phyloP scores from a whole-genome alignment of 2,888 invertebrate species.

The Orgyia antiqua region DNA sequence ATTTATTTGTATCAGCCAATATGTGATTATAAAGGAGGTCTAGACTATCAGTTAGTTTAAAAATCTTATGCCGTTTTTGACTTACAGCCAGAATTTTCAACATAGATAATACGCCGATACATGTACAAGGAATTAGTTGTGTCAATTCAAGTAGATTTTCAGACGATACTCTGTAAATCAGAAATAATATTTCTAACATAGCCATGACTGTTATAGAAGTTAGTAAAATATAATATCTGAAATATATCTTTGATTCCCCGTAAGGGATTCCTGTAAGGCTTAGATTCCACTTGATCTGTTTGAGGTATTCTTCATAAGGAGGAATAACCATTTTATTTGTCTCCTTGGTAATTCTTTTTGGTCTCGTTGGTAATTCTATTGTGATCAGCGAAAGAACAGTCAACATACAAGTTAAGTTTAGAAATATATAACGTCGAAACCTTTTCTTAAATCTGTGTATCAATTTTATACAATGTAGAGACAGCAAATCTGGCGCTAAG shows the following conservation, averaged over 20 bases:
- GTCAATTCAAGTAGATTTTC: constrained; percentile 52
- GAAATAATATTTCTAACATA: constrained; percentile 35
- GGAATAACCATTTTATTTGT: constrained; percentile 41
- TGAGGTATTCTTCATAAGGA: constrained; percentile 42
- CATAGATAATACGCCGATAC: constrained; percentile 39
- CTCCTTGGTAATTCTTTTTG: too few species aligned
- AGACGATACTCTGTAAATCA: constrained; percentile 40
- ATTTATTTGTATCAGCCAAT: constrained; percentile 30
- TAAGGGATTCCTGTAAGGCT: constrained; percentile 45
- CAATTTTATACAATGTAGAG: too few species aligned
- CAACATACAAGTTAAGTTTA: too few species aligned
- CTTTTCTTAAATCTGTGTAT: too few species aligned
- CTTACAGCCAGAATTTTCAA: constrained; percentile 38
- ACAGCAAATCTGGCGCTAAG: too few species aligned
- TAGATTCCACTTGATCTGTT: constrained; percentile 42
- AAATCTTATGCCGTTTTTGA: constrained; percentile 32
- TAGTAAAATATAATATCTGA: constrained; percentile 31
- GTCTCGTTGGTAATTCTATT: not conserved
- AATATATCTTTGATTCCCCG: constrained; percentile 25
- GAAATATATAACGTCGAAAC: too few species aligned
- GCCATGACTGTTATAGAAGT: constrained; percentile 28
- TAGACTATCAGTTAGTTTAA: constrained; percentile 33
- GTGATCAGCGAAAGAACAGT: too few species aligned
- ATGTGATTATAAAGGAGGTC: constrained; percentile 33
- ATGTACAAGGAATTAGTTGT: constrained; percentile 45